A percentile compares a stretch with the other conserved stretches of the same genome.
Conservation (phyloP, 2,888 invertebrate genomes). For the Stenoptilia bipunctidactyla region DNA sequence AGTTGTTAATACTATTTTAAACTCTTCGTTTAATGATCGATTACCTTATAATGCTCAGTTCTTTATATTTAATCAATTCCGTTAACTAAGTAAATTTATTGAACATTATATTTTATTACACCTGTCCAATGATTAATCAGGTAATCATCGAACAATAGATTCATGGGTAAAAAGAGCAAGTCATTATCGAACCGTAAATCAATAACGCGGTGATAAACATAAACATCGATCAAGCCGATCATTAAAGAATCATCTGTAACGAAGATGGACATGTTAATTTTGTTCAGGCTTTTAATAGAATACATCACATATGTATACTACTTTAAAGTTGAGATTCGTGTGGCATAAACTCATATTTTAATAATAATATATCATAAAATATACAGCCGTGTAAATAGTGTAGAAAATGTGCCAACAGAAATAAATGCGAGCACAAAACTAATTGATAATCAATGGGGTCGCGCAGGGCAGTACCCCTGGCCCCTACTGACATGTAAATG, state of each 20-base stretch:
- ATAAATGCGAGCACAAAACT: slow-evolving; percentile 61
- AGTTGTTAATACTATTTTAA: no score
- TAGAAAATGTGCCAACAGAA: slow-evolving; percentile 58
- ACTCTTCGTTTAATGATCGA: no score
- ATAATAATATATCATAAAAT: slow-evolving; percentile 48
- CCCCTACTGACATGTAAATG: slow-evolving; percentile 56
- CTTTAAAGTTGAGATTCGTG: background rate
- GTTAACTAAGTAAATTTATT: no score
- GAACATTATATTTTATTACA: no score
- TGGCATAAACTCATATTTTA: slow-evolving; percentile 14
- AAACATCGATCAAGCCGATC: slow-evolving; percentile 56
- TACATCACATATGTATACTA: background rate
- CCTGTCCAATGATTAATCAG: background rate
- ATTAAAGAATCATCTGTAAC: slow-evolving; percentile 65
- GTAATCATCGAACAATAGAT: slow-evolving; percentile 2
- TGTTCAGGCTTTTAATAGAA: slow-evolving; percentile 20
- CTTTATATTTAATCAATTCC: no score
- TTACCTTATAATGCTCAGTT: no score
- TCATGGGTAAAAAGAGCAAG: slow-evolving; percentile 41
- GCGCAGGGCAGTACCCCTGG: slow-evolving; percentile 33
- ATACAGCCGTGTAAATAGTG: slow-evolving; percentile 61
- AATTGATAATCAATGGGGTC: slow-evolving; percentile 67
- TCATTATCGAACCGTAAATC: slow-evolving; percentile 57
- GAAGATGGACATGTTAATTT: slow-evolving; percentile 61
- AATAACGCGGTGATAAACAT: slow-evolving; percentile 55